Base-by-base conservation (phyloP, 2,113 vertebrate species). In the Clarias gariepinus region DNA sequence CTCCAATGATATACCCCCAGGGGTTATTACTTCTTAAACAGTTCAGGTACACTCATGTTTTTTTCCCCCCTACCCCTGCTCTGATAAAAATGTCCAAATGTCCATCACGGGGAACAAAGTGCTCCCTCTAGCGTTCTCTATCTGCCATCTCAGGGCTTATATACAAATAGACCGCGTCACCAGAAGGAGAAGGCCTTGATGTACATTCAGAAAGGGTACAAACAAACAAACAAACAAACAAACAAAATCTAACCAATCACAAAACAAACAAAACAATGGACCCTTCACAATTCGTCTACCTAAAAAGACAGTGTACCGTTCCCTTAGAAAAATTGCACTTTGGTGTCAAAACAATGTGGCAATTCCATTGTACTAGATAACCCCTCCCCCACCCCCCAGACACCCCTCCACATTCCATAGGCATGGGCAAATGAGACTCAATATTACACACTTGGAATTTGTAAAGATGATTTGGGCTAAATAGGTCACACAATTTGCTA, bases 251-350 rank as follows among this genome's bases (percentile, higher is more conserved):
- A 68, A 60, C 0, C 10, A 33, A 5, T 47, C 58, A 36, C 8
- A 13, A 55, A 69, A 55, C 1, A 19, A 57, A 78, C 4, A 1
- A 76, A 53, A 79, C 73, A 85, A 86, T 69, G 81, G 80, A 85
- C 53, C 69, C 52, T 41, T 66, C 74, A 74, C 74, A 83, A 61
- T 88, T 82, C 69, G 25, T 85, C 89, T 81, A 84, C 71, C 81
- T 81, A 78, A 86, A 90, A 83, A 89, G 73, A 87, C 82, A 60
- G 86, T 66, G 87, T 88, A 87, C 79, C 74, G 91, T 90, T 94
- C 92, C 92, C 92, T 93, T 94, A 91, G 90, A 91, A 93, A 94
- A 95, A 96, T 95, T 95, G 95, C 95, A 96, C 95, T 96, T 96
- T 95, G 95, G 95, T 96, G 94, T 94, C 93, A 93, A 95, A 85